Conservation (phyloP, 2,113 vertebrate genomes). For the Panthera leo region DNA sequence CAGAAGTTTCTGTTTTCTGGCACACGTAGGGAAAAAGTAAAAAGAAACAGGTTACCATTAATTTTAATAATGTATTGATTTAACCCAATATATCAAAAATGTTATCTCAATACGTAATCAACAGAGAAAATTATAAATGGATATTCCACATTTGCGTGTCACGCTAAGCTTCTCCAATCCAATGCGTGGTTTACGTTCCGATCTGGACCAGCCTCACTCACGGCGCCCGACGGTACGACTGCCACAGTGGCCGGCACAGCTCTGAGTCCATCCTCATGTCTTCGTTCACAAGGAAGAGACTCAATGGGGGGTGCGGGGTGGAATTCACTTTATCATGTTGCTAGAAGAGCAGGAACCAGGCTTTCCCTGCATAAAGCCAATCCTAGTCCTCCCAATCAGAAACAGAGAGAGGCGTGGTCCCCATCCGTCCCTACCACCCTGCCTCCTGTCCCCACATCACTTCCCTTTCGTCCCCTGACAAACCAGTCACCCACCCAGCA, state of each 20-base stretch:
- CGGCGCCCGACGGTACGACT: background rate
- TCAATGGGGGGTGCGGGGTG: background rate
- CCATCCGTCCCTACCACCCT: no score
- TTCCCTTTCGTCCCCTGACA: background rate
- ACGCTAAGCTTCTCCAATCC: background rate
- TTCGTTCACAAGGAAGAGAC: background rate
- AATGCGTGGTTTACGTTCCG: fast-evolving
- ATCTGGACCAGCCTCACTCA: background rate
- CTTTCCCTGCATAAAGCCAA: background rate
- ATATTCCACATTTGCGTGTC: background rate
- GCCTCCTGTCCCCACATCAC: background rate
- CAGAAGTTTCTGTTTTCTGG: background rate
- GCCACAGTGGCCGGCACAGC: background rate
- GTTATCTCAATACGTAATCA: background rate
- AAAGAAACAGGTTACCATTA: background rate
- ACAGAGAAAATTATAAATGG: background rate
- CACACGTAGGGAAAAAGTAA: background rate
- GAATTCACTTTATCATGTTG: background rate
- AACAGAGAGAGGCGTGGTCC: background rate
- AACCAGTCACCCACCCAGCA: background rate
- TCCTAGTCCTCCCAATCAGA: background rate
- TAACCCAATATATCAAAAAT: background rate
- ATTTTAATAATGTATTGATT: background rate
- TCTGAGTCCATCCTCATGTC: background rate
- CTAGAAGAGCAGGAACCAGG: background rate